A percentile compares a stretch with the other conserved stretches of the same genome.
These are phyloP conservation scores for Diplazon laetatorius DNA, from an alignment of 2,888 invertebrate species.

Conservation along the genomic window DNA sequence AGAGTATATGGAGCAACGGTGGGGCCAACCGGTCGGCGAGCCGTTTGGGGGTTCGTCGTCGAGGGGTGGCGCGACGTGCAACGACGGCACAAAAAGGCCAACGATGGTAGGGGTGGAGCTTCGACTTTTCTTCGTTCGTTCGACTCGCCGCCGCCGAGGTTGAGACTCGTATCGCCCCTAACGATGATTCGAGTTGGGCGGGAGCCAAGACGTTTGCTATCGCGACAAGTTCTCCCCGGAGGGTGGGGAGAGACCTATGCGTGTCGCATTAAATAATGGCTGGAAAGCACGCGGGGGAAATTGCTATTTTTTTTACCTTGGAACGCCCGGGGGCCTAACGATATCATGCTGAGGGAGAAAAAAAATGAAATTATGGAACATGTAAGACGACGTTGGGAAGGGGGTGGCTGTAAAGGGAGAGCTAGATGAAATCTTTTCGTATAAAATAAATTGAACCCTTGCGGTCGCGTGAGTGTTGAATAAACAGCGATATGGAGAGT, in stretches of 20 bases:
- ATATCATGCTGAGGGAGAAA: conserved; percentile 36
- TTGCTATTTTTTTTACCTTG: conserved; percentile 44
- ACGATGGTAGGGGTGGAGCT: conserved; percentile 70
- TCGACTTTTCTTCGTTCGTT: conserved; percentile 68
- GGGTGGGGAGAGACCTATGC: conserved; percentile 43
- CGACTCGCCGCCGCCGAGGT: conserved; percentile 59
- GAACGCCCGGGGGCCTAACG: conserved; percentile 27
- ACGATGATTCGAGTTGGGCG: conserved; percentile 55
- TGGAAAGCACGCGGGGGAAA: conserved; percentile 36
- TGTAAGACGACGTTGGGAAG: conserved; percentile 33
- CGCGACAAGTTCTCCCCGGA: background rate
- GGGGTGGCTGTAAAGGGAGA: too few species aligned
- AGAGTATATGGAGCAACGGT: conserved; percentile 54
- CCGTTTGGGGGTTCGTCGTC: conserved; percentile 35
- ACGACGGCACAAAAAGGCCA: conserved; percentile 60
- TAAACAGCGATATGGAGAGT: conserved; percentile 64
- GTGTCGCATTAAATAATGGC: conserved; percentile 45
- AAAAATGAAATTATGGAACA: conserved; percentile 37
- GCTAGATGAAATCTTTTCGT: conserved; percentile 73
- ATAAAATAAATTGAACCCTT: conserved; percentile 72
- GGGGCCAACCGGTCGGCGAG: conserved; percentile 40
- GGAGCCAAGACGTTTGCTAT: conserved; percentile 69
- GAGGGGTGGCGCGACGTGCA: conserved; percentile 59
- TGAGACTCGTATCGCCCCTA: conserved; percentile 45
- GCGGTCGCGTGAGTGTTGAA: conserved; percentile 65